phyloP scores from a whole-genome alignment of 2,113 vertebrate genomes.

The Tragelaphus imberbis region DNA sequence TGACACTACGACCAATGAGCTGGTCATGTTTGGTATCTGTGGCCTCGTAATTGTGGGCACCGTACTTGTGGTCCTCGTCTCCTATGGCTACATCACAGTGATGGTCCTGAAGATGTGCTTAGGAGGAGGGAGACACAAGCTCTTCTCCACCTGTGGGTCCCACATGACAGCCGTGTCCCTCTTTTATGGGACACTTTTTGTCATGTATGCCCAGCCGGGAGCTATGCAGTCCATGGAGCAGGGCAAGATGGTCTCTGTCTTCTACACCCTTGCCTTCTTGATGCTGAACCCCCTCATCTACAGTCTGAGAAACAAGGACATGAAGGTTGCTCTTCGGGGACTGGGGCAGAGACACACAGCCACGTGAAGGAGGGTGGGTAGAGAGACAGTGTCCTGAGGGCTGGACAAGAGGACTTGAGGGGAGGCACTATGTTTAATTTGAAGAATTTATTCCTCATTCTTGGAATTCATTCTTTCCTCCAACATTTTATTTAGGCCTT shows the following conservation, averaged over 20 bases:
- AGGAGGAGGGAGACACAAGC: background rate
- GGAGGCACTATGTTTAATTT: background rate
- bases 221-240: constrained; percentile 7
- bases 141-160: background rate
- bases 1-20: background rate
- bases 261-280: constrained; percentile 41
- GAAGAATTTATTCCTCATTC: background rate
- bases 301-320: constrained; percentile 10
- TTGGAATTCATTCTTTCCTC: background rate
- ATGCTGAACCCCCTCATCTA: constrained; percentile 56
- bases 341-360: background rate
- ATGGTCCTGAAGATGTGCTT: constrained; percentile 47
- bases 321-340: background rate
- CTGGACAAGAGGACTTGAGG: no score
- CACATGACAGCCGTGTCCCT: background rate
- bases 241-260: constrained; percentile 41
- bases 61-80: background rate
- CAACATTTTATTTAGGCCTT: background rate
- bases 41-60: background rate
- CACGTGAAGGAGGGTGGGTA: accelerated
- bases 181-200: background rate
- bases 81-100: constrained; percentile 54
- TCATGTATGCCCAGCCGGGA: constrained; percentile 39
- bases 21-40: constrained; percentile 5
- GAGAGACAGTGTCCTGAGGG: no score